phyloP scores from a whole-genome alignment of 1,140 invertebrate species.

The Pectinophora gossypiella region DNA sequence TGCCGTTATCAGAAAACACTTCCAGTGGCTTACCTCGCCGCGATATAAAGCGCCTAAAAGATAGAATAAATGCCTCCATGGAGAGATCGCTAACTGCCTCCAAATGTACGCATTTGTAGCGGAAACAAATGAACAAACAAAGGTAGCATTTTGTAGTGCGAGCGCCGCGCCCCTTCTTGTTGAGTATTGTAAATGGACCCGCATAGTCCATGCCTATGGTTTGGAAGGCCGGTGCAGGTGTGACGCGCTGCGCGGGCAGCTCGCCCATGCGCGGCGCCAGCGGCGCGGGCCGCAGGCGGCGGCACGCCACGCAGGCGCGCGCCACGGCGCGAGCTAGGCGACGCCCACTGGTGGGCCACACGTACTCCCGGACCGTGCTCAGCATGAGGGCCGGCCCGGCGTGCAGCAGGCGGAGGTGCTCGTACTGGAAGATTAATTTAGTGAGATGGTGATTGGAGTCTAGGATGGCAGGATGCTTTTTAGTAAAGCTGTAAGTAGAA shows the following conservation, averaged over 20 bases:
- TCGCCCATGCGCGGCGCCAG: neutral
- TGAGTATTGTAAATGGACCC: neutral
- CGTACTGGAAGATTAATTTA: conserved; percentile 33
- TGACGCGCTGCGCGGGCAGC: neutral
- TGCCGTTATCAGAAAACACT: conserved; percentile 7
- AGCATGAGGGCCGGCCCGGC: conserved; percentile 22
- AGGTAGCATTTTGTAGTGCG: neutral
- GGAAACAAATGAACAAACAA: neutral
- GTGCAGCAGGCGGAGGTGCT: conserved; percentile 36
- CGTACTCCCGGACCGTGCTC: neutral
- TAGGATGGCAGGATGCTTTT: conserved; percentile 59
- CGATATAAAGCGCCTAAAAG: conserved; percentile 1
- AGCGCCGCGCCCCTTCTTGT: neutral
- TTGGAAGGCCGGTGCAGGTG: neutral
- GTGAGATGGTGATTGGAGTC: conserved; percentile 34
- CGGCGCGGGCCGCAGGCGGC: neutral
- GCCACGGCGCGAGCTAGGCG: neutral
- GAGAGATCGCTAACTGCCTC: conserved; percentile 15
- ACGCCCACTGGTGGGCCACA: neutral
- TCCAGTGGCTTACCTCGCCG: conserved; percentile 5
- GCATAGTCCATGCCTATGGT: neutral
- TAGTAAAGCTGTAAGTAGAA: conserved; percentile 25
- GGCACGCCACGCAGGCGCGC: neutral
- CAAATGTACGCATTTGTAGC: conserved; percentile 11
- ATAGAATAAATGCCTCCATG: neutral